These are phyloP conservation scores for Ophthalmolycus amberensis DNA, from an alignment of 2,113 vertebrate genomes.

Conservation along the genomic window DNA sequence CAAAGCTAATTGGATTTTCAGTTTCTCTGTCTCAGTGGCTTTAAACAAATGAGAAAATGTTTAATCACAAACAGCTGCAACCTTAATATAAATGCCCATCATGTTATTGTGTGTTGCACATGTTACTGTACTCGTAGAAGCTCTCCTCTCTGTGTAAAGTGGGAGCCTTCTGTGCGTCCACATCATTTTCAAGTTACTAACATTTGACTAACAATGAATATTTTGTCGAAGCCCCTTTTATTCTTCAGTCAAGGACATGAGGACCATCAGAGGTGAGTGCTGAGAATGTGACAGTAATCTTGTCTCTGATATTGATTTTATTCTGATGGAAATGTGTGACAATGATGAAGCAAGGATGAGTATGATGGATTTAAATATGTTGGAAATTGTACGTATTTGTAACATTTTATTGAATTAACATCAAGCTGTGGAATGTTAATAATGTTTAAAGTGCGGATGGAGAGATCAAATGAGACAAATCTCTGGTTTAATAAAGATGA, in stretches of 20 bases:
- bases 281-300: neutral
- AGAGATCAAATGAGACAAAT: neutral
- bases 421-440: neutral
- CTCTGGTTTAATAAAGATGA: slow-evolving; percentile 38
- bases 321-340: neutral
- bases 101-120: neutral
- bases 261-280: neutral
- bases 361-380: neutral
- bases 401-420: neutral
- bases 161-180: neutral
- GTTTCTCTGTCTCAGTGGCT: neutral
- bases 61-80: neutral
- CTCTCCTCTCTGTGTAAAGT: neutral
- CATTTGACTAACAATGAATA: neutral
- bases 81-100: neutral
- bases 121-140: neutral
- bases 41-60: neutral
- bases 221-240: neutral
- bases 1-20: neutral
- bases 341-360: neutral
- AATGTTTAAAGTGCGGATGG: neutral
- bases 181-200: neutral
- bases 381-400: neutral
- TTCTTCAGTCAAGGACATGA: neutral
- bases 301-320: neutral